Evolutionary conservation across 2,113 vertebrate genomes (phyloP).

Genomic region (Halcyon malimbica): DNA sequence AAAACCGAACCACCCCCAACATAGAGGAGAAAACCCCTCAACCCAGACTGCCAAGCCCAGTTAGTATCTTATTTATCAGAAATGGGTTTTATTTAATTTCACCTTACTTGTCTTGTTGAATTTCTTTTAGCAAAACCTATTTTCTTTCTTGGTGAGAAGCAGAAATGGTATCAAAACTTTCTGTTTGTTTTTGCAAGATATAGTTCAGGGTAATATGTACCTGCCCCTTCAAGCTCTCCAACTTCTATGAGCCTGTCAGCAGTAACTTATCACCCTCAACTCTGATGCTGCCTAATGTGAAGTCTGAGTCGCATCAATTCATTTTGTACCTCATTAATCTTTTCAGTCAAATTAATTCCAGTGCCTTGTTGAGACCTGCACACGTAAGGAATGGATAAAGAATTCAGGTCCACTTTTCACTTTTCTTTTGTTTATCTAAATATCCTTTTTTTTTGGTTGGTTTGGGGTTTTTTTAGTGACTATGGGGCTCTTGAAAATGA

Average conservation of each 20-base stretch:
- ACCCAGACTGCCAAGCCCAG: background rate
- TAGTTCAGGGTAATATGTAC: background rate
- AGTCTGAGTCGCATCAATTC: background rate
- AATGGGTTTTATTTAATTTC: background rate
- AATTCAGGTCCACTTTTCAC: background rate
- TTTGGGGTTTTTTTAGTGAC: too few species aligned
- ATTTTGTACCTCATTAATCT: background rate
- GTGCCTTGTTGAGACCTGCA: background rate
- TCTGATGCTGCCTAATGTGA: background rate
- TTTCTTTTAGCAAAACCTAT: background rate
- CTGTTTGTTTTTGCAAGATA: slow-evolving; percentile 15
- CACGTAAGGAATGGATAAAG: background rate
- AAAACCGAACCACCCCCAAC: background rate
- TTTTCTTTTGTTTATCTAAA: background rate
- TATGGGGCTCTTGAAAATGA: background rate
- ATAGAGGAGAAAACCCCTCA: rapidly evolving
- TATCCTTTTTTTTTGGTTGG: background rate
- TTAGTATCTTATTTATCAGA: background rate
- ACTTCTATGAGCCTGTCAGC: background rate
- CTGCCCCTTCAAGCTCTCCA: background rate
- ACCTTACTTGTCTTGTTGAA: background rate
- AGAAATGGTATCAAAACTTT: background rate
- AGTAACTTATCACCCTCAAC: background rate
- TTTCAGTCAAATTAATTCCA: background rate
- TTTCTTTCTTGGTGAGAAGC: background rate